Percentiles rank a stretch among this genome's conserved stretches.
Evolutionary conservation across 2,797 vertebrate species (phyloP).

Genomic region (Limnodromus scolopaceus): DNA sequence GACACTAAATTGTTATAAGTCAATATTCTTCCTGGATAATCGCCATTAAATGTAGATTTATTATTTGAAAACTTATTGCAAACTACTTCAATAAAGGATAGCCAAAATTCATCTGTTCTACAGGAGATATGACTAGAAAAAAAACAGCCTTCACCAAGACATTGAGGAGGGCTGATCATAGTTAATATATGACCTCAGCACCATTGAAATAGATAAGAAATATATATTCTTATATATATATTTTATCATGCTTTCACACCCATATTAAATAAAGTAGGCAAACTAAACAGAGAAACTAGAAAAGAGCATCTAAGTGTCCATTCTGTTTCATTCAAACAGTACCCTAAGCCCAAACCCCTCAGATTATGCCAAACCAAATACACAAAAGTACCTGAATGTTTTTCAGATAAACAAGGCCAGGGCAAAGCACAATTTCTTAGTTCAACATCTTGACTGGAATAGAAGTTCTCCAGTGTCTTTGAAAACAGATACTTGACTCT

Average conservation of each 20-base stretch:
- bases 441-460: neutral
- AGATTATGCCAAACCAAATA: neutral
- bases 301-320: neutral
- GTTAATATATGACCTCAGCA: neutral
- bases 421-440: neutral
- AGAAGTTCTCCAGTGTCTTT: neutral
- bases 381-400: neutral
- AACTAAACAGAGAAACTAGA: neutral
- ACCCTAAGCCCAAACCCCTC: neutral
- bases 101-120: neutral
- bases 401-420: neutral
- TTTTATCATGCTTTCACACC: neutral
- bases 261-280: neutral
- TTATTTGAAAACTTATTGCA: neutral
- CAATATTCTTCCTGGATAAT: neutral
- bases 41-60: neutral
- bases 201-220: neutral
- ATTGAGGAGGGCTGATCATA: neutral
- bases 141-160: neutral
- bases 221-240: no score
- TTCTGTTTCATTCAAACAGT: neutral
- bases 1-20: neutral
- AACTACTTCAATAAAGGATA: neutral
- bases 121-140: neutral
- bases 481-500: neutral